Evolutionary conservation across 2,113 vertebrate genomes (phyloP), one percentile per base, ranked within the genome.

Genomic region (Lontra canadensis): DNA sequence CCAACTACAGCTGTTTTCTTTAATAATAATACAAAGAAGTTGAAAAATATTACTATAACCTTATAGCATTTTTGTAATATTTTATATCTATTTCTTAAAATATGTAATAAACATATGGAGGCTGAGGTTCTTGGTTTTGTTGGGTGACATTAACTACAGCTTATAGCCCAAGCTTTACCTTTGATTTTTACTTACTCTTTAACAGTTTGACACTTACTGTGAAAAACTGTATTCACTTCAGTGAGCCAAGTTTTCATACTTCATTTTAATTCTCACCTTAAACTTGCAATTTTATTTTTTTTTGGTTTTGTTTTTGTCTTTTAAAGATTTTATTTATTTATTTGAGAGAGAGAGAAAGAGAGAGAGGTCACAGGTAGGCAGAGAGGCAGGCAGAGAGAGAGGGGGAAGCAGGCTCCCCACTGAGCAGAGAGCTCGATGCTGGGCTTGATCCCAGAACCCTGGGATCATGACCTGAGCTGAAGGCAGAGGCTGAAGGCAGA

Each of bases 261-360:
- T 94, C 26, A 80, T 94, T 96, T 95, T 79, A 92, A 95, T 95
- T 90, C 31, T 95, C 49, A 94, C 55, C n/a, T 94, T 94, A 90
- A 90, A 65, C 47, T 93, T 89, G n/a, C 14, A 52, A 15, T 97
- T 97, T 94, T 80, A 65, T 87, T 88, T 92, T 96, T 11, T 47
- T 42, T 42, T 42, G 42, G 42, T 42, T 42, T 47, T 47, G 44
- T 47, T 47, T 47, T 47, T 47, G 44, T 47, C 10, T 47, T 10
- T 47, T 10, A 47, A 47, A 11, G 44, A 47, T 47, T 47, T 47
- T 11, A 47, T 47, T 47, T 47, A 47, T 47, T 47, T 47, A 47
- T 47, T 47, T 47, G 44, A 47, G 44, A 47, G 44, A 47, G 44
- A 47, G 44, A 47, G 44, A 44, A 7, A 44, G n/a, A n/a, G 44